phyloP scores from a whole-genome alignment of 2,113 vertebrate genomes.

The Campylomormyrus tamandua region DNA sequence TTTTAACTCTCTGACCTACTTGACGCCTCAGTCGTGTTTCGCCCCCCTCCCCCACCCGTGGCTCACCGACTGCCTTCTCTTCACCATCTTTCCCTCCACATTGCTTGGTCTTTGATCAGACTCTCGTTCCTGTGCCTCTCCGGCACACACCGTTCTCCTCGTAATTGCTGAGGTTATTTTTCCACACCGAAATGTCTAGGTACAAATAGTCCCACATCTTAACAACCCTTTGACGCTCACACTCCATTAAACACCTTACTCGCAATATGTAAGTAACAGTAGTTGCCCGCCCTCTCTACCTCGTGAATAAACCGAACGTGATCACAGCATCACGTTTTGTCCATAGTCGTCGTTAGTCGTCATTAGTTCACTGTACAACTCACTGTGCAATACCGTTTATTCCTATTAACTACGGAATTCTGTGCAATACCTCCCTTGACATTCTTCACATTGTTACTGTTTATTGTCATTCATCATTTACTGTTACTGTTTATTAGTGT shows the following conservation, averaged over 20 bases:
- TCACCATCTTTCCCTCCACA: not conserved
- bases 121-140: not conserved
- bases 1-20: slow-evolving; percentile 32
- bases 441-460: not conserved
- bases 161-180: not conserved
- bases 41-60: not conserved
- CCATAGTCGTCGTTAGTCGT: not conserved
- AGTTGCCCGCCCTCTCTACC: not conserved
- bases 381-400: not conserved
- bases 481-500: not conserved
- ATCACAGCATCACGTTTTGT: not conserved
- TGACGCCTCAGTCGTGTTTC: not conserved
- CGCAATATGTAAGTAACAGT: not conserved
- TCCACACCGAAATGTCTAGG: not conserved
- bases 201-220: not conserved
- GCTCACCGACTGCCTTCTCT: not conserved
- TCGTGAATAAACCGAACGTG: not conserved
- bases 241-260: not conserved
- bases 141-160: not conserved
- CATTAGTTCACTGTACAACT: not conserved
- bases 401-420: not conserved
- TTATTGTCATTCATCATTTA: not conserved
- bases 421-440: not conserved
- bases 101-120: not conserved
- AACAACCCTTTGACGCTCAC: not conserved